A percentile compares a stretch with the other conserved stretches of the same genome.
Conservation (phyloP, 1,140 invertebrate species). For the Arctopsyche grandis region DNA sequence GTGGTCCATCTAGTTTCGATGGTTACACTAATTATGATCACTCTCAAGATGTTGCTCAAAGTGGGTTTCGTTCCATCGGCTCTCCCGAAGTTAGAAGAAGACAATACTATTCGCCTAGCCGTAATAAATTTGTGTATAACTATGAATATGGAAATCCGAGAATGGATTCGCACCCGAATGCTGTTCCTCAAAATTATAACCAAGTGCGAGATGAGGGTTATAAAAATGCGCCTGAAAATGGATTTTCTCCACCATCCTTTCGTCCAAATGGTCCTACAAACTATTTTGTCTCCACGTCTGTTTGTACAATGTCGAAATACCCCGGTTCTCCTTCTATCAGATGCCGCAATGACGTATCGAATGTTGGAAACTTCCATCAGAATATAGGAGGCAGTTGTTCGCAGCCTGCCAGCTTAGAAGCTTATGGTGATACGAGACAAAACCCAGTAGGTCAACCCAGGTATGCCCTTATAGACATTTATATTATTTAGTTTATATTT, state of each 20-base stretch:
- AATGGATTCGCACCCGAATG: conserved; percentile 34
- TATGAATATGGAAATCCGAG: conserved; percentile 39
- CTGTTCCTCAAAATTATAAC: conserved; percentile 18
- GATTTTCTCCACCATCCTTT: conserved; percentile 43
- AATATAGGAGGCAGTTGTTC: conserved; percentile 59
- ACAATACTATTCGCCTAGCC: conserved; percentile 49
- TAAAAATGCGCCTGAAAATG: conserved; percentile 40
- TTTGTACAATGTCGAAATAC: conserved; percentile 50
- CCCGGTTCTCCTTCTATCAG: conserved; percentile 41
- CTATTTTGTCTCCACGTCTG: conserved; percentile 51
- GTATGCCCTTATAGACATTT: conserved; percentile 51
- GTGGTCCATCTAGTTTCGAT: conserved; percentile 46
- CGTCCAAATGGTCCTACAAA: conserved; percentile 48
- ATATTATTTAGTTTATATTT: background rate
- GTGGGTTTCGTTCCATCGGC: conserved; percentile 24
- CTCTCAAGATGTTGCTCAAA: conserved; percentile 26
- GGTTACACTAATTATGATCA: conserved; percentile 38
- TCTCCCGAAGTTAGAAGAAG: conserved; percentile 50
- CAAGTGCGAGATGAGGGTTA: background rate
- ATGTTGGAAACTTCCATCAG: conserved; percentile 57
- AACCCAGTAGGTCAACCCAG: conserved; percentile 60
- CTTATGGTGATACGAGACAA: conserved; percentile 57
- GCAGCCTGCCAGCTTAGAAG: conserved; percentile 63
- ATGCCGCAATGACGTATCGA: conserved; percentile 57
- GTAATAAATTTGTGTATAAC: conserved; percentile 27